Evolutionary conservation across 30 jellyfish, hydroid and myxozoan genomes (phyloP), one percentile per base, ranked within the genome.

Genomic region (Aurelia sp.): DNA sequence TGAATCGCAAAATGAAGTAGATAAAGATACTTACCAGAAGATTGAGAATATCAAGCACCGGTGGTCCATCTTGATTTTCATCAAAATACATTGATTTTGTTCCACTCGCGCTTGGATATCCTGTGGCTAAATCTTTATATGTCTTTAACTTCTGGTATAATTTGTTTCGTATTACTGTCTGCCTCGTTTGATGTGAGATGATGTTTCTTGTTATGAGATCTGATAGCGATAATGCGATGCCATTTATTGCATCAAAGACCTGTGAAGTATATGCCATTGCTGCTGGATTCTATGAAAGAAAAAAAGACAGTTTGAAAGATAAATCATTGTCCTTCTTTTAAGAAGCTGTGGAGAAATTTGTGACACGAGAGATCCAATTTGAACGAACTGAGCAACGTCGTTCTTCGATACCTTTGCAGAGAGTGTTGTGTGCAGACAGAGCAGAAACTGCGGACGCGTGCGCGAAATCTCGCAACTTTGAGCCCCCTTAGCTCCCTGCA

Each of bases 231-330:
- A 95, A 58, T 47, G 98, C 99, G 10, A 95, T 33, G 33, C 97
- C 99, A 64, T 95, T 95, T 16, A 95, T 89, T 11, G 99, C 99
- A 90, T 95, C 99, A 80, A 63, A 90, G 3, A 95, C 99, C 68
- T 95, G 99, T 0, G 98, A 74, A 10, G 98, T 91, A 91, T 77
- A 85, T 41, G 99, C 97, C 70, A 82, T 12, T 8, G 97, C 59
- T 21, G 67, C 64, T 60, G 94, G 97, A 19, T 69, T 81, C 97
- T 90, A 59, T 18, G 83, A 65, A 63, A 4, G 38, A 27, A 27
- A 59, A 44, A 44, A 24, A 63, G 10, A 27, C 3, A 47, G 15
- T 3, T n/a, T 40, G 30, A 24, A 48, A 13, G 10, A 24, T 65
- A 65, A 17, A 65, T 20, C 35, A 13, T 5, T 3, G 18, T 15